Evolutionary conservation across 2,888 invertebrate genomes (phyloP).

Genomic region (Polydrusus cervinus): DNA sequence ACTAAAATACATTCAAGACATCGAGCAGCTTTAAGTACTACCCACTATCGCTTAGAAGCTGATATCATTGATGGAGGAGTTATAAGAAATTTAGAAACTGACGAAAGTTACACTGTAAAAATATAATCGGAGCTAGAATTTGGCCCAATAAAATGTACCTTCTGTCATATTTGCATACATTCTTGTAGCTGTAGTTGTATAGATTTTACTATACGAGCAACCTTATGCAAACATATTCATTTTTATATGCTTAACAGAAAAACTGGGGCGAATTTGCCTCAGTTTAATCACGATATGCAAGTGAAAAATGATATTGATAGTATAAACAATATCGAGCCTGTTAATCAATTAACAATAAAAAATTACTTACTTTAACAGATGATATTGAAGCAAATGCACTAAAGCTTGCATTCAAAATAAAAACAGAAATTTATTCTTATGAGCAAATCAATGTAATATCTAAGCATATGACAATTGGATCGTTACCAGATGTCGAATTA

Average conservation of each 20-base stretch:
- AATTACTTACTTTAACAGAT: not conserved
- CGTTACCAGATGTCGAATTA: too few relatives aligned
- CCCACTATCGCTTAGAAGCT: not conserved
- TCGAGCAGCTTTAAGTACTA: not conserved
- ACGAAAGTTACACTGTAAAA: not conserved
- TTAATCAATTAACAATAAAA: not conserved
- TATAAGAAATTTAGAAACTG: not conserved
- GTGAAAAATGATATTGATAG: too few relatives aligned
- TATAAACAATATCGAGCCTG: too few relatives aligned
- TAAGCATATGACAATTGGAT: not conserved
- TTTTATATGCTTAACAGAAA: not conserved
- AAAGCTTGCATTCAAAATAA: not conserved
- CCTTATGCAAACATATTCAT: not conserved
- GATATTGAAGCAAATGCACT: not conserved
- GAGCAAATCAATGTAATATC: not conserved
- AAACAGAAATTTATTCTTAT: not conserved
- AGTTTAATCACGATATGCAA: not conserved
- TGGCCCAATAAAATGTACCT: not conserved
- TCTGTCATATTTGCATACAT: not conserved
- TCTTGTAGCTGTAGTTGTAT: not conserved
- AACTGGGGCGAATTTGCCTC: not conserved
- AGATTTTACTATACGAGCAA: not conserved
- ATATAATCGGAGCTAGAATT: not conserved
- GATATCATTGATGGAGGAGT: not conserved
- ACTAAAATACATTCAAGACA: conserved; percentile 1